Base-by-base conservation (phyloP, 2,888 invertebrate genomes). In the Glyphotaelius pellucidus region DNA sequence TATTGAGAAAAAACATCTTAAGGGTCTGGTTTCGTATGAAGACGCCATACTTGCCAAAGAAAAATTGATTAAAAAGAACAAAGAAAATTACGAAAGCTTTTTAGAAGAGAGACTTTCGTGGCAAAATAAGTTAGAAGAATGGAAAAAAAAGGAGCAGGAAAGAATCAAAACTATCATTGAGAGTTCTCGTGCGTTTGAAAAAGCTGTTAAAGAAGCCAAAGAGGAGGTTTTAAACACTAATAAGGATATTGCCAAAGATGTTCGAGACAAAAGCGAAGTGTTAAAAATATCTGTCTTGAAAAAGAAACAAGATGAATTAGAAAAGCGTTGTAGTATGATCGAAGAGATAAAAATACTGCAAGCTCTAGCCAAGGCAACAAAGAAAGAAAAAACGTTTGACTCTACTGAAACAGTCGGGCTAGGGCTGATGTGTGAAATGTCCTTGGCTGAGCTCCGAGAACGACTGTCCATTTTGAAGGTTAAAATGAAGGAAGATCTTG, bases 371-470 rank as follows among this genome's bases (percentile, higher is more conserved):
- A 96, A 95, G 93, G 96, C 96, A 94, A 95, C 96, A 0, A 96
- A 94, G 94, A 94, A 95, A 32, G 96, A 95, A 5, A 96, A 96
- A 94, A 95, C 97, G 89, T 95, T 97, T 93, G 97, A 97, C 94
- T 95, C 96, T 0, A 97, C 97, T 0, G 96, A 97, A 94, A 95
- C 96, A 30, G 95, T 96, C 47, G 97, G 97, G 81, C 94, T 97
- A 30, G 97, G 97, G 1, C 95, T 97, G 19, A 94, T 97, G 42
- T 96, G 97, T 94, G 97, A 97, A 95, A 97, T 97, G 97, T 97
- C 97, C 0, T 95, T 97, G 88, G 96, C 96, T 12, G 97, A 97
- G 94, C 94, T 97, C 89, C 96, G 96, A 94, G 97, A 97, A 94
- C 95, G 96, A 90, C 94, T 97, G 79, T 94, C 94, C 90, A 94